These are phyloP conservation scores for Heliconius hermathena DNA, from an alignment of 1,140 invertebrate genomes.

Conservation along the genomic window DNA sequence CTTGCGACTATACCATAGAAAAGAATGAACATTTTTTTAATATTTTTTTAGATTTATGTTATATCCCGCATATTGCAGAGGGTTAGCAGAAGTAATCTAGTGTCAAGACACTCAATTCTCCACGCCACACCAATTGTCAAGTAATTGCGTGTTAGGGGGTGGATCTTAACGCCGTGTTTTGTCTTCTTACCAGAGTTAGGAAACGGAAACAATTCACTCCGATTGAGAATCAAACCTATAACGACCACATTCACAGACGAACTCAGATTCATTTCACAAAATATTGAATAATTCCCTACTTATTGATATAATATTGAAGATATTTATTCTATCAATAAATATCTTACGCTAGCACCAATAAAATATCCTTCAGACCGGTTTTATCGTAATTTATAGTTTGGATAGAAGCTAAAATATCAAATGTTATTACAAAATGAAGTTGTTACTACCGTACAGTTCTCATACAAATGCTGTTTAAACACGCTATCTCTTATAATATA, in stretches of 20 bases:
- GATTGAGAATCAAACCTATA: no score
- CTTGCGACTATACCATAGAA: not conserved
- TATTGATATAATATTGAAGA: no score
- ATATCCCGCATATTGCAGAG: not conserved
- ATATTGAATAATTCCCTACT: no score
- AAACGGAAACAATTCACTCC: no score
- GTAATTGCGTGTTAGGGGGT: no score
- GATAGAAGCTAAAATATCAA: slow-evolving; percentile 7
- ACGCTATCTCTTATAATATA: not conserved
- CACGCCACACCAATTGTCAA: no score
- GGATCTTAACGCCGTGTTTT: no score
- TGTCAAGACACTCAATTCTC: no score
- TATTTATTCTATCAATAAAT: not conserved
- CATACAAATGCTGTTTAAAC: slow-evolving; percentile 1
- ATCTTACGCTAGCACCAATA: not conserved
- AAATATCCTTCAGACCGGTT: not conserved
- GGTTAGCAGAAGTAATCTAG: no score
- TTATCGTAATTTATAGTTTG: not conserved
- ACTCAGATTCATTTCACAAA: no score
- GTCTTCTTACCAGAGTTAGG: no score
- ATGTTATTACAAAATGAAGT: slow-evolving; percentile 13
- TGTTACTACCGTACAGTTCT: not conserved
- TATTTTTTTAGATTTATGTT: not conserved
- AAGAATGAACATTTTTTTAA: not conserved
- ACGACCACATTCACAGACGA: no score